Evolutionary conservation across 2,888 invertebrate genomes (phyloP).

Genomic region (Lochmaea capreae): DNA sequence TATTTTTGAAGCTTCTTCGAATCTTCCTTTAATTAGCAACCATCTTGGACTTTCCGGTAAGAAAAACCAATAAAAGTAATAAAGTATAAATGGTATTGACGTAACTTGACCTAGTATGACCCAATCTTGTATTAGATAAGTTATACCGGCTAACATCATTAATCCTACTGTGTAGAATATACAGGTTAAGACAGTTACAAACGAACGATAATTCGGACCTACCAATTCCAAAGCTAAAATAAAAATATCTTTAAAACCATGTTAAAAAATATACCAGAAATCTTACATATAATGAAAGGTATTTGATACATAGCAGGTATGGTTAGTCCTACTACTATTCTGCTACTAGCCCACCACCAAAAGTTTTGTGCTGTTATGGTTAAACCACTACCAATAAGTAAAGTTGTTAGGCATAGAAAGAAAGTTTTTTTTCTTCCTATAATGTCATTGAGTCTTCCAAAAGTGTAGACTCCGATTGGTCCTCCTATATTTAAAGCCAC

Average conservation of each 20-base stretch:
- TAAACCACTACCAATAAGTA: constrained; percentile 82
- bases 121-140: constrained; percentile 89
- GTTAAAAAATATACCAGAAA: background rate
- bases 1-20: constrained; percentile 85
- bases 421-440: constrained; percentile 88
- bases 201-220: constrained; percentile 90
- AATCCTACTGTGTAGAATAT: constrained; percentile 90
- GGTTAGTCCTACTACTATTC: constrained; percentile 88
- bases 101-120: constrained; percentile 82
- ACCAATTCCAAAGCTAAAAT: constrained; percentile 88
- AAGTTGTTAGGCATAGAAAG: constrained; percentile 85
- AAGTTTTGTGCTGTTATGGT: constrained; percentile 84
- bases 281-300: constrained; percentile 92
- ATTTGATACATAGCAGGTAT: constrained; percentile 95
- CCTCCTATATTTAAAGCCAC: constrained; percentile 90
- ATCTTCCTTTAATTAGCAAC: constrained; percentile 82
- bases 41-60: constrained; percentile 93
- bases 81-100: constrained; percentile 85
- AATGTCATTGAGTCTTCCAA: constrained; percentile 88
- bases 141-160: constrained; percentile 84
- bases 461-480: constrained; percentile 89
- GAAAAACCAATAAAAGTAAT: constrained; percentile 87
- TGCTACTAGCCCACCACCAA: constrained; percentile 85
- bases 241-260: background rate
- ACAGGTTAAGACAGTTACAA: constrained; percentile 93